Evolutionary conservation across 2,113 vertebrate species (phyloP).

Genomic region (Campylomormyrus tamandua): DNA sequence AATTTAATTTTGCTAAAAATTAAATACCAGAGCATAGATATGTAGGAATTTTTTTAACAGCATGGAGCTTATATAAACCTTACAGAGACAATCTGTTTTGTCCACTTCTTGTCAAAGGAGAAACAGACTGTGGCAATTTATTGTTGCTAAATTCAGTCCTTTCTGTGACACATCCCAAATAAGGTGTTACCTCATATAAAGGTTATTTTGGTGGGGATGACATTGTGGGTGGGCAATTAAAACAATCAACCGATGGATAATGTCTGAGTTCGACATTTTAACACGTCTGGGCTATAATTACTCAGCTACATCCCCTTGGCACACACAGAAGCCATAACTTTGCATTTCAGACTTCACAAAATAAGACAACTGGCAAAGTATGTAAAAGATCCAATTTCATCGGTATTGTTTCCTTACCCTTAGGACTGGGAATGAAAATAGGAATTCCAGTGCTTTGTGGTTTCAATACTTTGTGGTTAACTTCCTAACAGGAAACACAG

Average conservation of each 20-base stretch:
- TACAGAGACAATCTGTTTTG: not conserved
- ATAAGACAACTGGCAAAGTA: conserved; percentile 32
- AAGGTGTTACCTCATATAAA: not conserved
- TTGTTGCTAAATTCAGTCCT: not conserved
- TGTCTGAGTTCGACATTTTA: conserved; percentile 35
- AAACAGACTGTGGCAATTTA: not conserved
- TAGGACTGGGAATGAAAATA: not conserved
- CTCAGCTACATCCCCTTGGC: conserved; percentile 44
- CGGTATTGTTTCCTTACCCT: not conserved
- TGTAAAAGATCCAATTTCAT: not conserved
- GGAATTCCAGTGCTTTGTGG: not conserved
- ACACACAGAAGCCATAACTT: conserved; percentile 54
- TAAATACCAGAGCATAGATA: not conserved
- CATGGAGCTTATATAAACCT: not conserved
- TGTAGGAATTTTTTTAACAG: not conserved
- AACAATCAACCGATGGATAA: not conserved
- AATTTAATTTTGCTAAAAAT: not conserved
- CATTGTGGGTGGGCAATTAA: not conserved
- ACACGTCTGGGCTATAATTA: conserved; percentile 37
- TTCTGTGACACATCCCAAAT: not conserved
- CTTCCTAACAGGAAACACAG: not conserved
- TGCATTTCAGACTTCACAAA: conserved; percentile 44
- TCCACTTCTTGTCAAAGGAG: not conserved
- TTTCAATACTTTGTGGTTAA: conserved; percentile 5
- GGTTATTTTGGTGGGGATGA: not conserved